phyloP scores from a whole-genome alignment of 2,113 vertebrate genomes.

The Phocoena sinus region DNA sequence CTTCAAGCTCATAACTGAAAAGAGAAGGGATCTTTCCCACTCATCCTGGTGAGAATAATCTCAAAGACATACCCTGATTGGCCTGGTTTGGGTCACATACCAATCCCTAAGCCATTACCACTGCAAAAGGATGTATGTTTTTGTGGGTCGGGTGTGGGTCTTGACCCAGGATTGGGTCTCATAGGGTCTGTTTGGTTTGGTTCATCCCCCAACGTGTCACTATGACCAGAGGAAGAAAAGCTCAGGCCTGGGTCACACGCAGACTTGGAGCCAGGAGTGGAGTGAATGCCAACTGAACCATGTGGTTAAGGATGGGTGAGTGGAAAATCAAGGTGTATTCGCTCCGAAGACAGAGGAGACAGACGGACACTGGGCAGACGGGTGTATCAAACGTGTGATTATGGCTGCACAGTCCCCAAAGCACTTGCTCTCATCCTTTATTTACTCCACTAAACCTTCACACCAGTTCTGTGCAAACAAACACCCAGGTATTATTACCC shows the following conservation, averaged over 20 bases:
- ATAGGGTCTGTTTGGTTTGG: not conserved
- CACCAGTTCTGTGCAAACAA: not conserved
- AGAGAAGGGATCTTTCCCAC: not conserved
- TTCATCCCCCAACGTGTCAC: not conserved
- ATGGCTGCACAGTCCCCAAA: not conserved
- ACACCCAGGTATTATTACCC: not conserved
- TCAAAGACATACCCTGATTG: not conserved
- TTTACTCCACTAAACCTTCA: not conserved
- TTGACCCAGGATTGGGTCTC: not conserved
- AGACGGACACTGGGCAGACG: not conserved
- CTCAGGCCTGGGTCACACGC: not conserved
- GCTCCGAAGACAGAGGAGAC: not conserved
- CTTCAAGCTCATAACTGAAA: not conserved
- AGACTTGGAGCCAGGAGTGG: not conserved
- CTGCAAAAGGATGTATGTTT: not conserved
- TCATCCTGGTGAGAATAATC: not conserved
- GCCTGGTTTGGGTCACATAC: not conserved
- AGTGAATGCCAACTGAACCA: not conserved
- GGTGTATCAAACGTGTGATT: no score
- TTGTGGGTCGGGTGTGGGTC: not conserved
- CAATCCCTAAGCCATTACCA: not conserved
- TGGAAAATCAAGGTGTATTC: not conserved
- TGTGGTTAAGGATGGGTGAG: not conserved
- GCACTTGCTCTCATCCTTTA: not conserved
- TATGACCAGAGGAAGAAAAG: not conserved